Evolutionary conservation across 2,888 invertebrate species (phyloP).

Genomic region (Himalopsyche japonica): DNA sequence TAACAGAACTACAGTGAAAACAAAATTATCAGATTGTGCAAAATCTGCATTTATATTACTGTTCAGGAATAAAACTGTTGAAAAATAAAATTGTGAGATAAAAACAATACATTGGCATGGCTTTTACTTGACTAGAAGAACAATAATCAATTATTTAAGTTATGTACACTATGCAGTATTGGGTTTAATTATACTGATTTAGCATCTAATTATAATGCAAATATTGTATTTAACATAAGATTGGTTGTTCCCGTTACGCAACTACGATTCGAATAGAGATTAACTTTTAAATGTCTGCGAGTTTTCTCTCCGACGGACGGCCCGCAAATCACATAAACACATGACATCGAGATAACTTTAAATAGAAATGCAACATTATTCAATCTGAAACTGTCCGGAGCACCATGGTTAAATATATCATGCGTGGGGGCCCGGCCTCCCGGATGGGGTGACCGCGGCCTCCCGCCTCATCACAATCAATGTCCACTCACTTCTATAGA

Average conservation of each 20-base stretch:
- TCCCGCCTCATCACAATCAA: not conserved
- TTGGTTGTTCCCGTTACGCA: not conserved
- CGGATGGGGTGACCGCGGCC: not conserved
- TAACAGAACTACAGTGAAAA: not conserved
- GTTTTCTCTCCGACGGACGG: not conserved
- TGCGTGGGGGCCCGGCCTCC: not conserved
- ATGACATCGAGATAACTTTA: conserved; percentile 24
- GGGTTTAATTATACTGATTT: not conserved
- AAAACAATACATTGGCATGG: not conserved
- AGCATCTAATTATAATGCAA: not conserved
- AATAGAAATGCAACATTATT: conserved; percentile 31
- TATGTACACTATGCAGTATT: not conserved
- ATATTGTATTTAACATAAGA: not conserved
- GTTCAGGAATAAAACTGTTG: too few species aligned
- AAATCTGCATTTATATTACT: too few species aligned
- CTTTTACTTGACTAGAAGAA: not conserved
- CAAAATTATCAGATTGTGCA: not conserved
- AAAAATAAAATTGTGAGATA: too few species aligned
- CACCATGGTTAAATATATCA: not conserved
- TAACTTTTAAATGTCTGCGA: not conserved
- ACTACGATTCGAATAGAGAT: not conserved
- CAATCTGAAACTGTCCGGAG: not conserved
- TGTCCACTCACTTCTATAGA: not conserved
- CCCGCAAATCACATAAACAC: conserved; percentile 15
- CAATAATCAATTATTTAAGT: not conserved